Evolutionary conservation across 2,113 vertebrate genomes (phyloP).

Genomic region (Pachypanchax playfairii): DNA sequence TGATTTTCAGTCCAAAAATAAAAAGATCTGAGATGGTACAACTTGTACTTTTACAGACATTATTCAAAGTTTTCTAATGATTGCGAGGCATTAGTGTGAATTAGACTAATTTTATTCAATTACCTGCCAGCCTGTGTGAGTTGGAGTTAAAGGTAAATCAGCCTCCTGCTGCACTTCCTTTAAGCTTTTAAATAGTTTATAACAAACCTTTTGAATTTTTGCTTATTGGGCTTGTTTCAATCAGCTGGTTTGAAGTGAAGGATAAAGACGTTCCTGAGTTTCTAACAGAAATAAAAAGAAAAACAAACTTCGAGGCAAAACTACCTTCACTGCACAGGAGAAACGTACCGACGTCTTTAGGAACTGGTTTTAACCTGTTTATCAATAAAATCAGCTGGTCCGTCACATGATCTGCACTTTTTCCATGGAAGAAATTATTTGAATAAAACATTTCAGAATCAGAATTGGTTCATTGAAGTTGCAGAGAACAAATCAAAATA

Average conservation of each 20-base stretch:
- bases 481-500: too few species aligned
- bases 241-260: not conserved
- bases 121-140: not conserved
- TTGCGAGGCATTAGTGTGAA: not conserved
- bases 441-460: too few species aligned
- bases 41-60: not conserved
- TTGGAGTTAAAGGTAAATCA: slow-evolving; percentile 1
- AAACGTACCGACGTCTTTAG: too few species aligned
- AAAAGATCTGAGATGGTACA: not conserved
- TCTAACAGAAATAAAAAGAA: not conserved
- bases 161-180: not conserved
- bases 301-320: too few species aligned
- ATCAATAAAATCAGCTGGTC: too few species aligned
- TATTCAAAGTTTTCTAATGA: not conserved
- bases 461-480: too few species aligned
- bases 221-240: not conserved
- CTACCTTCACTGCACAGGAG: too few species aligned
- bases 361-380: too few species aligned
- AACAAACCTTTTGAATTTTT: not conserved
- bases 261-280: not conserved
- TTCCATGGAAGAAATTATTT: too few species aligned
- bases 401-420: too few species aligned
- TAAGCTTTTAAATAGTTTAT: not conserved
- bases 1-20: not conserved
- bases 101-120: not conserved